phyloP scores from a whole-genome alignment of 2,113 vertebrate species.

The Corvus moneduloides region DNA sequence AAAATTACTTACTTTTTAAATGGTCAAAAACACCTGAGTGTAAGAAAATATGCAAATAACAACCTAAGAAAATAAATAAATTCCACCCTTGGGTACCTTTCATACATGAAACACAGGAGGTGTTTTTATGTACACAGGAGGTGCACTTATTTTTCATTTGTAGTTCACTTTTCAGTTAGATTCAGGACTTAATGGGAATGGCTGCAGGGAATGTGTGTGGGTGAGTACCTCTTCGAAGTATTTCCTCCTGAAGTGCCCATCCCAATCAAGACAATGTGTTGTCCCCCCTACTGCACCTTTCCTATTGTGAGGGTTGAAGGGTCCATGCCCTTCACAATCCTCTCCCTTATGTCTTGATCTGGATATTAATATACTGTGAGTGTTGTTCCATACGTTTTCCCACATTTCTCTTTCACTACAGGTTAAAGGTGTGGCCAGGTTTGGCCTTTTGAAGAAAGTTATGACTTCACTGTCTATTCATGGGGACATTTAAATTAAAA shows the following conservation, averaged over 20 bases:
- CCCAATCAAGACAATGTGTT: slow-evolving; percentile 12
- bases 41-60: background rate
- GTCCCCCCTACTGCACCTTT: background rate
- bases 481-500: slow-evolving; percentile 45
- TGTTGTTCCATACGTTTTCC: background rate
- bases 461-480: slow-evolving; percentile 11
- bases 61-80: background rate
- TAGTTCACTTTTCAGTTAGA: background rate
- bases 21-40: background rate
- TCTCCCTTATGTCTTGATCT: background rate
- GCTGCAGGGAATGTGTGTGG: background rate
- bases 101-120: background rate
- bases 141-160: background rate
- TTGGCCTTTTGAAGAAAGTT: slow-evolving; percentile 5
- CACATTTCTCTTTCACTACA: slow-evolving; percentile 16
- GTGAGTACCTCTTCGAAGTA: background rate
- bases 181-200: background rate
- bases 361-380: slow-evolving; percentile 34
- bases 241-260: background rate
- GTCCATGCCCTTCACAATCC: background rate
- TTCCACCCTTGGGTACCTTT: background rate
- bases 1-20: background rate
- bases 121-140: background rate
- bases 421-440: background rate
- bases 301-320: background rate